phyloP scores from a whole-genome alignment of 2,888 invertebrate species.

The Laspeyria flexula region DNA sequence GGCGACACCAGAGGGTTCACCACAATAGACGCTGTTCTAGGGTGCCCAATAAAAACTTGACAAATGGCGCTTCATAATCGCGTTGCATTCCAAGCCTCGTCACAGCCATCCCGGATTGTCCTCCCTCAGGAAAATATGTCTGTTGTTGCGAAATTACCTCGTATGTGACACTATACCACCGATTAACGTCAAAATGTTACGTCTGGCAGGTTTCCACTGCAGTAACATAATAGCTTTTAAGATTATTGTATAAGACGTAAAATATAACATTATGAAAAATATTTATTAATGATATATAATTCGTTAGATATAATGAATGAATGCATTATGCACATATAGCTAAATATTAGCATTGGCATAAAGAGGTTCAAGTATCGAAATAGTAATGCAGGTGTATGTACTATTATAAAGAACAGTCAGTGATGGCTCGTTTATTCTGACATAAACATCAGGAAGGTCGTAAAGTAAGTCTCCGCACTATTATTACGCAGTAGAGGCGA shows the following conservation, averaged over 20 bases:
- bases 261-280: no score
- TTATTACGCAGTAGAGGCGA: slow-evolving; percentile 66
- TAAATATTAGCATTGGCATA: no score
- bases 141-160: slow-evolving; percentile 57
- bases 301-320: no score
- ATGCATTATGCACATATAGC: no score
- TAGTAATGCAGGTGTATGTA: slow-evolving; percentile 2
- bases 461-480: slow-evolving; percentile 76
- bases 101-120: slow-evolving; percentile 71
- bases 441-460: slow-evolving; percentile 68
- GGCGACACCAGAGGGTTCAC: slow-evolving; percentile 45
- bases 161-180: slow-evolving; percentile 24
- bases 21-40: slow-evolving; percentile 76
- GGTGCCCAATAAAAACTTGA: slow-evolving; percentile 86
- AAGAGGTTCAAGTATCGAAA: no score
- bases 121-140: slow-evolving; percentile 69
- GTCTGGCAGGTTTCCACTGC: slow-evolving; percentile 13
- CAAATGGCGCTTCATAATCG: slow-evolving; percentile 86
- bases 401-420: slow-evolving; percentile 32
- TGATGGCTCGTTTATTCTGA: slow-evolving; percentile 55
- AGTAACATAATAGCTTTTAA: no score
- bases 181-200: slow-evolving; percentile 30
- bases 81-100: slow-evolving; percentile 79
- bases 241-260: no score
- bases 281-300: no score